A percentile compares a stretch with the other conserved stretches of the same genome.
Conservation (phyloP, 1,140 invertebrate species). For the Ectropis grisescens region DNA sequence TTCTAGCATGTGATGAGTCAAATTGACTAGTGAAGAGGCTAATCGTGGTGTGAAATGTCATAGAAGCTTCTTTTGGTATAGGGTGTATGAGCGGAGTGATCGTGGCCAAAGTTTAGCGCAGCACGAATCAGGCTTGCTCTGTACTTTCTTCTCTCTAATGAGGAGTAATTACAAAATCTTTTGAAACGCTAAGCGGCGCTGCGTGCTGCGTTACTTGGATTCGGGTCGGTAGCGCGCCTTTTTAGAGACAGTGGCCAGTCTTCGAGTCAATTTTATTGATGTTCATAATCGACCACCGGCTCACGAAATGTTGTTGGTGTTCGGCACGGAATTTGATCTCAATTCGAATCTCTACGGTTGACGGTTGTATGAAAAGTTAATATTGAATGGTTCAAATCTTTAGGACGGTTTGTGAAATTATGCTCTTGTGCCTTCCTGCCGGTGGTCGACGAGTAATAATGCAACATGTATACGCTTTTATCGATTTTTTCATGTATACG, state of each 20-base stretch:
- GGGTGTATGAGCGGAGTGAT: no score
- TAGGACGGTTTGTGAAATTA: conserved; percentile 29
- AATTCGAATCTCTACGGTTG: conserved; percentile 6
- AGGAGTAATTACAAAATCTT: no score
- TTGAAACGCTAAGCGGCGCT: background rate
- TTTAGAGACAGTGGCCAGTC: no score
- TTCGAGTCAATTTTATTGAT: conserved; percentile 14
- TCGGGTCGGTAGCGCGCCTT: no score
- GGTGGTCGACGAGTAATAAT: conserved; percentile 34
- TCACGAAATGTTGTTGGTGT: conserved; percentile 24
- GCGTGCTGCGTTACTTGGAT: background rate
- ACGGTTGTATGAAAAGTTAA: conserved; percentile 1
- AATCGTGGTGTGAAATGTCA: no score
- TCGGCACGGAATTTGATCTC: conserved; percentile 44
- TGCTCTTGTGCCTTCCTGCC: conserved; percentile 57
- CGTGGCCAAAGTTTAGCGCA: no score
- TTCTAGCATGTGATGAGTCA: no score
- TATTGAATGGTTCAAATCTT: background rate
- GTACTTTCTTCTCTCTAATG: no score
- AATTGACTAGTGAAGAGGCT: no score
- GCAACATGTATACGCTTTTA: conserved; percentile 31
- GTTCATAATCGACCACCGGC: conserved; percentile 28
- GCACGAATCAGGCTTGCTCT: no score
- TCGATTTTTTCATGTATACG: conserved; percentile 21
- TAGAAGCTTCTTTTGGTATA: no score